Base-by-base conservation (phyloP, 2,888 invertebrate species). In the Hydrotaea cyrtoneurina region DNA sequence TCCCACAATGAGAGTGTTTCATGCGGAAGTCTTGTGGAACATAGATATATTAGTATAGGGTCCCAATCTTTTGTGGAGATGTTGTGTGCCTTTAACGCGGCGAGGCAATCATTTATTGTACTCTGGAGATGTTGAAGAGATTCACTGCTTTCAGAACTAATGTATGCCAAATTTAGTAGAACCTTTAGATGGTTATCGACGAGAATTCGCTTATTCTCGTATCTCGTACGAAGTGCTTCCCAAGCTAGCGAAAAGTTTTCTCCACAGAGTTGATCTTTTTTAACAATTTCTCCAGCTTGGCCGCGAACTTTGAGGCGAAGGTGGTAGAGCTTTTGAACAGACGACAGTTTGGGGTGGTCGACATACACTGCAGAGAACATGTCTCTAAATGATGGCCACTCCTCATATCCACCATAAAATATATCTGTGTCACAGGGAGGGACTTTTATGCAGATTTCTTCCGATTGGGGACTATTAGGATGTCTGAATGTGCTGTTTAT, bases 121-220 rank as follows among this genome's bases (percentile, higher is more conserved):
- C 69, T 53, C 13, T 77, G 55, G 1, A 69, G 53, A 21, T 21
- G 19, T 15, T 74, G 62, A 8, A 74, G 46, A 10, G 74, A 11
- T 74, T 74, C 39, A 26, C 55, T 66, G 21, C 46, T 53, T 23
- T 77, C 66, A 13, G 53, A 66, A 8, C 19, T 23, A 2, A 59
- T 59, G 15, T 21, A 15, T 15, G 43, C 17, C 1, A 77, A 23
- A 21, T 77, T 66, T 5, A 59, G 26, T 1, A 74, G 23, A 74
- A 74, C 55, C 7, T 23, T 21, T 5, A 75, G 31, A 17, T 72
- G 72, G 17, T 79, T 72, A 19, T 79, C 79, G 1, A 73, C 73
- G 10, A 79, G 62, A 50, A 75, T 43, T 21, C 80, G 19, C 43
- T 69, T 80, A 17, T 80, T 80, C 55, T 79, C 79, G 21, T 79